These are phyloP conservation scores for Sapayoa aenigma DNA, from an alignment of 2,113 vertebrate genomes.

Conservation along the genomic window DNA sequence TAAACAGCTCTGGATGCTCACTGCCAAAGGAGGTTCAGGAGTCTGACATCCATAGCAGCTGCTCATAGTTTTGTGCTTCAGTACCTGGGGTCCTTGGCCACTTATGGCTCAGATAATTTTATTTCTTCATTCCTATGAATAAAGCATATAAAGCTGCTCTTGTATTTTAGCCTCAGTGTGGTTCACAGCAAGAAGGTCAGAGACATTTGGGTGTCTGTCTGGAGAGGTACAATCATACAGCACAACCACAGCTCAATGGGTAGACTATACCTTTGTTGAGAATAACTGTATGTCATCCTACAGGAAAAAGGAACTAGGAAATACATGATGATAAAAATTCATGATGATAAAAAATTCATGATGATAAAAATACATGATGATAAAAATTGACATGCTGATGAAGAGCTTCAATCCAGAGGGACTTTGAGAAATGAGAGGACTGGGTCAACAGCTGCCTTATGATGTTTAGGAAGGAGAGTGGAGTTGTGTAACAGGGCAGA, in stretches of 20 bases:
- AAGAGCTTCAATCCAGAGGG: background rate
- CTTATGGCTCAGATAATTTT: background rate
- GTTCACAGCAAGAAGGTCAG: background rate
- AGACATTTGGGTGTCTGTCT: background rate
- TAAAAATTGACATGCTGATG: background rate
- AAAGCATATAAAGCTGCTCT: background rate
- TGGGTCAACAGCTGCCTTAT: background rate
- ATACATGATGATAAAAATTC: background rate
- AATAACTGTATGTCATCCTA: background rate
- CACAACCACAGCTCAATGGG: background rate
- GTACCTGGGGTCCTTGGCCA: background rate
- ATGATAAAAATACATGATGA: background rate
- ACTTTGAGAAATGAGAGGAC: background rate
- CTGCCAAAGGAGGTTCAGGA: background rate
- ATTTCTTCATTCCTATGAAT: background rate
- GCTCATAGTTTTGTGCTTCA: background rate
- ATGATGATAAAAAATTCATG: background rate
- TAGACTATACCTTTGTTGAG: background rate
- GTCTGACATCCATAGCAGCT: background rate
- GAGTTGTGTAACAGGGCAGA: background rate
- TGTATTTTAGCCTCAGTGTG: background rate
- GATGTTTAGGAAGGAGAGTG: background rate
- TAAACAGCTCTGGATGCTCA: background rate
- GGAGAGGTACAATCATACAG: background rate
- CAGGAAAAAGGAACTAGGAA: background rate